A percentile compares a stretch with the other conserved stretches of the same genome.
phyloP scores from a whole-genome alignment of 1,140 invertebrate species.

The Saxidomus purpurata region DNA sequence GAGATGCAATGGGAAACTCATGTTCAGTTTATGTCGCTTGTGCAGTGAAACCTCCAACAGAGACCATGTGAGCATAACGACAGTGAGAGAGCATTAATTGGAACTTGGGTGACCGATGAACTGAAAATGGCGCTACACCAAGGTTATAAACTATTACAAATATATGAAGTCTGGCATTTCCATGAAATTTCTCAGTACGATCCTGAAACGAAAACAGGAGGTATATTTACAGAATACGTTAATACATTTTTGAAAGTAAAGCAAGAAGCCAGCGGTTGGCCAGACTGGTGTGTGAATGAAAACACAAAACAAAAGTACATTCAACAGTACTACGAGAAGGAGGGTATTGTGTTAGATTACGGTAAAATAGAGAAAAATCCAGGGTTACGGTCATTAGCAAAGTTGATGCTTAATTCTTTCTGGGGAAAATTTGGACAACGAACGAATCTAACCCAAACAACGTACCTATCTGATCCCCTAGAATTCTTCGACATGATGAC shows the following conservation, averaged over 20 bases:
- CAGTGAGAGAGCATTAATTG: background rate
- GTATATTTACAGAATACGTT: slow-evolving; percentile 56
- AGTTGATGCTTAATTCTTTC: slow-evolving; percentile 68
- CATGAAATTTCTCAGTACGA: background rate
- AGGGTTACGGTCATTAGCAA: slow-evolving; percentile 71
- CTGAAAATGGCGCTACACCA: background rate
- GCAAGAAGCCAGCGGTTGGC: slow-evolving; percentile 70
- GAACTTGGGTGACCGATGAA: slow-evolving; percentile 23
- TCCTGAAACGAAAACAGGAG: background rate
- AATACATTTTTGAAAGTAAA: slow-evolving; percentile 57
- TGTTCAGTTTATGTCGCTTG: background rate
- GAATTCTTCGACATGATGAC: slow-evolving; percentile 75
- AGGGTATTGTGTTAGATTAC: slow-evolving; percentile 82
- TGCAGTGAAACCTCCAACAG: slow-evolving; percentile 13
- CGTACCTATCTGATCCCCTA: background rate
- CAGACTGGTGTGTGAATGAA: slow-evolving; percentile 49
- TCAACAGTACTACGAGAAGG: slow-evolving; percentile 39
- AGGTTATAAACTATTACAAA: background rate
- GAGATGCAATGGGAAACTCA: background rate
- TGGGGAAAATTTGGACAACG: slow-evolving; percentile 33
- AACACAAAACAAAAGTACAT: slow-evolving; percentile 75
- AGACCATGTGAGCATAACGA: background rate
- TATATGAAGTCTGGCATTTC: slow-evolving; percentile 24
- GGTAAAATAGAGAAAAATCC: slow-evolving; percentile 83
- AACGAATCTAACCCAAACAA: background rate